Evolutionary conservation across 2,888 invertebrate species (phyloP).

Genomic region (Tinea semifulvella): DNA sequence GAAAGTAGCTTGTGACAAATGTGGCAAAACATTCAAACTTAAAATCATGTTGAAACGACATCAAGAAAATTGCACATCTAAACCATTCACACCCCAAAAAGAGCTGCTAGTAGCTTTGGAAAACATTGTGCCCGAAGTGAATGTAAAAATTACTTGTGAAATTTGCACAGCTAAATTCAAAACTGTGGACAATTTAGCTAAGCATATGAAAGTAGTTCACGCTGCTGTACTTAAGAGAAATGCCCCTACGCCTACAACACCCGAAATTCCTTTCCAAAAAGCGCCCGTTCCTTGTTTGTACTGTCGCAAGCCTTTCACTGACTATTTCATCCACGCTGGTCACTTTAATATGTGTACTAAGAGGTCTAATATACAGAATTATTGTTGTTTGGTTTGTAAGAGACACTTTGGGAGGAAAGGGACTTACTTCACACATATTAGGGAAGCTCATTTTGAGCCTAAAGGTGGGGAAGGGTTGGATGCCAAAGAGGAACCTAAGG

Average conservation of each 20-base stretch:
- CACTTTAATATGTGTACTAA: slow-evolving; percentile 40
- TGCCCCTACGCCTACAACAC: background rate
- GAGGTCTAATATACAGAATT: slow-evolving; percentile 27
- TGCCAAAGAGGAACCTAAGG: background rate
- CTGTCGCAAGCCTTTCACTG: slow-evolving; percentile 36
- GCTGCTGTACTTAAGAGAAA: slow-evolving; percentile 36
- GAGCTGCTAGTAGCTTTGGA: slow-evolving; percentile 43
- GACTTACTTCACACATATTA: slow-evolving; percentile 40
- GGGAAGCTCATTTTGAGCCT: slow-evolving; percentile 17
- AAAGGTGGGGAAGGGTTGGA: too few relatives aligned
- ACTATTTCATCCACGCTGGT: slow-evolving; percentile 38
- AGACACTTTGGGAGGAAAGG: slow-evolving; percentile 31
- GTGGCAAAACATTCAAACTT: slow-evolving; percentile 50
- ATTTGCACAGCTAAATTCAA: slow-evolving; percentile 47
- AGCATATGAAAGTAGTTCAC: slow-evolving; percentile 49
- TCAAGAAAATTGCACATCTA: slow-evolving; percentile 31
- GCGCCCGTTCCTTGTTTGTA: slow-evolving; percentile 41
- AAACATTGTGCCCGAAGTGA: slow-evolving; percentile 35
- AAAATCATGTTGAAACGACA: slow-evolving; percentile 61
- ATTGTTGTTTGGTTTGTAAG: slow-evolving; percentile 41
- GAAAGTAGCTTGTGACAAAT: slow-evolving; percentile 42
- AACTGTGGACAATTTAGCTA: slow-evolving; percentile 40
- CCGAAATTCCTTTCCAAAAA: slow-evolving; percentile 3
- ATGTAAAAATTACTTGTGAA: slow-evolving; percentile 36
- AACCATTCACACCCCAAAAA: slow-evolving; percentile 30